These are phyloP conservation scores for Pomatorhinus ruficollis DNA, from an alignment of 2,113 vertebrate species.

Conservation along the genomic window DNA sequence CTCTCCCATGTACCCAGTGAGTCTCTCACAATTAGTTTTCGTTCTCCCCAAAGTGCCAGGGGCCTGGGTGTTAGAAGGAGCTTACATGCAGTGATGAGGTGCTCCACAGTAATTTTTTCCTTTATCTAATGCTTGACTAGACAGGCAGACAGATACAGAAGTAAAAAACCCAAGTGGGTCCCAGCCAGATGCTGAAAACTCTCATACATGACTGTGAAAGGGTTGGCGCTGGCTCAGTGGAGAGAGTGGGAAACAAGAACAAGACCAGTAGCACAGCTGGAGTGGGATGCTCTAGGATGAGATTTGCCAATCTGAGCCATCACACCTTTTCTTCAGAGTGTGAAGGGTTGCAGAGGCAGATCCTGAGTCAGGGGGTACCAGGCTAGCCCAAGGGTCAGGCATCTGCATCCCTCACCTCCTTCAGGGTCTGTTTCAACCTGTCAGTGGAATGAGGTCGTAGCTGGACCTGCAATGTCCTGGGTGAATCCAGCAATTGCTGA, in stretches of 20 bases:
- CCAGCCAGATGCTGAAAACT: background rate
- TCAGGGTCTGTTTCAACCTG: background rate
- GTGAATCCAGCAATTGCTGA: background rate
- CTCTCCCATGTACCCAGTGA: background rate
- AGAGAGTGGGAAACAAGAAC: background rate
- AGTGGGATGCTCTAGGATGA: background rate
- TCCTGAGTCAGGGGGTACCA: background rate
- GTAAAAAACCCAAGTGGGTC: background rate
- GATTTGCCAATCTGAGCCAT: accelerated
- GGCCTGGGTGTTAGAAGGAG: background rate
- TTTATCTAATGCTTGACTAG: constrained; percentile 4
- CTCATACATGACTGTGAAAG: accelerated
- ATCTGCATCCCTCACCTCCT: background rate
- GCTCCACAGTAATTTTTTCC: background rate
- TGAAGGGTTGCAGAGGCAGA: background rate
- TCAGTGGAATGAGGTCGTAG: background rate
- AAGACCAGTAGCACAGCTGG: background rate
- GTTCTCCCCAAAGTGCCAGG: background rate
- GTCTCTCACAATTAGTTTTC: background rate
- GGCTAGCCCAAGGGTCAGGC: no score
- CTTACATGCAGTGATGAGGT: background rate
- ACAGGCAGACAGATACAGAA: background rate
- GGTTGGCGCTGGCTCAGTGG: background rate
- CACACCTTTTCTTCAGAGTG: background rate
- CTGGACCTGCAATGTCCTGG: background rate